phyloP scores from a whole-genome alignment of 2,888 invertebrate genomes.

The Odontocerum albicorne region DNA sequence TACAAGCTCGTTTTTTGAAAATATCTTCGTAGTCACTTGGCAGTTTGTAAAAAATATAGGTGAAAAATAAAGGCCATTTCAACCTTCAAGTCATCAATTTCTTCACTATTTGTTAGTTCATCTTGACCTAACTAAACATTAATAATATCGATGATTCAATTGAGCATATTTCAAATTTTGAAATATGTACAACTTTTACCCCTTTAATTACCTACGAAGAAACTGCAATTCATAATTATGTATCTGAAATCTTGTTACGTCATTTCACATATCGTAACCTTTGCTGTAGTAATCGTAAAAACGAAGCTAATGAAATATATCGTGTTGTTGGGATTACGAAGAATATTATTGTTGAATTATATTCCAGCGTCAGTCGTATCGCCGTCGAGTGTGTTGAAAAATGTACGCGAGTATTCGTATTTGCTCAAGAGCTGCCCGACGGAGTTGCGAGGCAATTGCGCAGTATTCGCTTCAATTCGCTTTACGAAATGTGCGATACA shows the following conservation, averaged over 20 bases:
- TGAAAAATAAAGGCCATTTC: too few species aligned
- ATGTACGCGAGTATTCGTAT: constrained; percentile 12
- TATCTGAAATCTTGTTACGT: not conserved
- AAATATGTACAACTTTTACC: too few species aligned
- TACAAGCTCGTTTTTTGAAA: too few species aligned
- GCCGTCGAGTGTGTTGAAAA: constrained; percentile 18
- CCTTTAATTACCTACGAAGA: too few species aligned
- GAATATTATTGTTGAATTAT: constrained; percentile 21
- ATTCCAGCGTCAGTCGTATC: constrained; percentile 15
- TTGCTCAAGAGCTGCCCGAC: constrained; percentile 23
- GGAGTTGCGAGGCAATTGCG: constrained; percentile 20
- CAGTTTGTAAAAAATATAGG: too few species aligned
- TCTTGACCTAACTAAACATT: too few species aligned
- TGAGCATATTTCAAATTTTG: too few species aligned
- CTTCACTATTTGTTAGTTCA: too few species aligned
- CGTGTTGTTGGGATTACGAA: constrained; percentile 16
- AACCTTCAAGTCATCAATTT: too few species aligned
- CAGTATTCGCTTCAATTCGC: constrained; percentile 22
- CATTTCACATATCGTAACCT: constrained; percentile 2
- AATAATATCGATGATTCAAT: too few species aligned
- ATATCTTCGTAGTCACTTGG: too few species aligned
- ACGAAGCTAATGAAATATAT: constrained; percentile 9
- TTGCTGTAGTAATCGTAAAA: constrained; percentile 1
- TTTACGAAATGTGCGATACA: constrained; percentile 28
- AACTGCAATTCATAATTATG: constrained; percentile 4